These are phyloP conservation scores for Brotula barbata DNA, from an alignment of 2,797 vertebrate species.

Conservation along the genomic window DNA sequence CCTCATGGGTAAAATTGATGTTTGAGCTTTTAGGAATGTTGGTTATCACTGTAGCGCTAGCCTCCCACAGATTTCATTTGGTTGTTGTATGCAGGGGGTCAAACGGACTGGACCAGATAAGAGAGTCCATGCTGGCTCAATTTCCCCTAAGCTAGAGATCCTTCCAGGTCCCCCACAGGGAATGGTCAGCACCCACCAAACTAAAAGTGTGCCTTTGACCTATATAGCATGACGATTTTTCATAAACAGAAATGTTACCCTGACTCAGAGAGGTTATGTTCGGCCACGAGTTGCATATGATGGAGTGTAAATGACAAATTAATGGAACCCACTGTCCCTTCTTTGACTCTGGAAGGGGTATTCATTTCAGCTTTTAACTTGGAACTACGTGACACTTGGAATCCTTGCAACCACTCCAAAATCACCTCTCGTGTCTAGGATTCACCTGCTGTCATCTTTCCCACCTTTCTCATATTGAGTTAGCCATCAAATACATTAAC, in stretches of 20 bases:
- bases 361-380: slow-evolving; percentile 61
- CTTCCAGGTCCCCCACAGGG: slow-evolving; percentile 59
- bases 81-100: slow-evolving; percentile 72
- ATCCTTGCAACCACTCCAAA: slow-evolving; percentile 49
- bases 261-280: slow-evolving; percentile 53
- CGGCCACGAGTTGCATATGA: slow-evolving; percentile 53
- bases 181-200: slow-evolving; percentile 63
- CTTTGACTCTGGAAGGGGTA: slow-evolving; percentile 58
- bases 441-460: slow-evolving; percentile 8
- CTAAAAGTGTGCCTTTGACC: slow-evolving; percentile 71
- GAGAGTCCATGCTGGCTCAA: slow-evolving; percentile 79
- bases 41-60: slow-evolving; percentile 61
- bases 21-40: slow-evolving; percentile 57
- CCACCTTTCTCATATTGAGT: slow-evolving; percentile 1
- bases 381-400: slow-evolving; percentile 46
- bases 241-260: slow-evolving; percentile 46
- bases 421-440: slow-evolving; percentile 26
- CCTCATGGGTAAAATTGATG: slow-evolving; percentile 54
- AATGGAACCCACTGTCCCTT: slow-evolving; percentile 53
- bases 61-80: slow-evolving; percentile 77
- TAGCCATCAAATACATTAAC: not conserved
- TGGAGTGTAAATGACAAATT: slow-evolving; percentile 61
- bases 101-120: slow-evolving; percentile 77
- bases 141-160: slow-evolving; percentile 70
- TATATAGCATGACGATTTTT: slow-evolving; percentile 66